These are phyloP conservation scores for Poecilobothrus nobilitatus DNA, from an alignment of 2,888 invertebrate species.

Conservation along the genomic window DNA sequence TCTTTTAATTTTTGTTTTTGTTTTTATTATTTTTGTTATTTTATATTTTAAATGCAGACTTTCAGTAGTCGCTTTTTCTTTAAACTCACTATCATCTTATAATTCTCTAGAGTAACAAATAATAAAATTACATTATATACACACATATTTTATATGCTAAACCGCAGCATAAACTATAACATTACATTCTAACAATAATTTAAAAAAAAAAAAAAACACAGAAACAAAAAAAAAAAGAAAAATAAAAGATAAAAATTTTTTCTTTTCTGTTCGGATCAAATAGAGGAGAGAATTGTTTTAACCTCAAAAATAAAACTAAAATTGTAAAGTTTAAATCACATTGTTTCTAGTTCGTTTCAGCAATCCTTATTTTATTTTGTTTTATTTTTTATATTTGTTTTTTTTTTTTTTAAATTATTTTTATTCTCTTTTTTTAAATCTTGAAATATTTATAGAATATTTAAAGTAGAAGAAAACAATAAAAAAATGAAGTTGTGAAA, in stretches of 20 bases:
- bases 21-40: too few relatives aligned
- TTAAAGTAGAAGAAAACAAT: too few relatives aligned
- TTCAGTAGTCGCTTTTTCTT: too few relatives aligned
- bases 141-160: background rate
- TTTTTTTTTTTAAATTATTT: background rate
- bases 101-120: background rate
- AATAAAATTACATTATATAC: background rate
- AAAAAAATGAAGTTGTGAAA: too few relatives aligned
- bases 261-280: background rate
- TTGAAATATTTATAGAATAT: background rate
- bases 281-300: conserved; percentile 2
- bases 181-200: background rate
- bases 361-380: background rate
- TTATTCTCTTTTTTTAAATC: background rate
- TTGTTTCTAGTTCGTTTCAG: background rate
- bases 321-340: background rate
- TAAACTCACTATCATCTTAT: too few relatives aligned
- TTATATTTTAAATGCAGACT: too few relatives aligned
- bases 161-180: background rate
- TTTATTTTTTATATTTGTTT: background rate
- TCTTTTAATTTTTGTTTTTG: too few relatives aligned
- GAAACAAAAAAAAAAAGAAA: background rate
- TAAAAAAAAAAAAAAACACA: background rate
- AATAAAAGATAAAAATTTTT: too few relatives aligned
- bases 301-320: background rate